These are phyloP conservation scores for Papilio xuthus DNA, from an alignment of 1,140 invertebrate genomes.

Conservation along the genomic window DNA sequence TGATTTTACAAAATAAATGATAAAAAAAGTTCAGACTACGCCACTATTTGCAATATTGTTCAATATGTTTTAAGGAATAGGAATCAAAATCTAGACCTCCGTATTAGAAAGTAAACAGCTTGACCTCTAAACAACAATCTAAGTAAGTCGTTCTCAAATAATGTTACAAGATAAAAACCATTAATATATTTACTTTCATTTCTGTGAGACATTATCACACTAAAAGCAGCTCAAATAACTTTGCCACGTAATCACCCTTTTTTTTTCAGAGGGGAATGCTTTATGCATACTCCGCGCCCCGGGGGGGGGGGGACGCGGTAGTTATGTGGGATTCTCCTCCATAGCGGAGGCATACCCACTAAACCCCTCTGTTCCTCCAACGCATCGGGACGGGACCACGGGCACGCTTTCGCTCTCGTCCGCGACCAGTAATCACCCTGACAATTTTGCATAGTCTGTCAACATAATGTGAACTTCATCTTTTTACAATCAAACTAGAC, in stretches of 20 bases:
- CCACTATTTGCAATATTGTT: neutral
- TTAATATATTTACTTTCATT: slow-evolving; percentile 4
- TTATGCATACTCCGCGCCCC: no score
- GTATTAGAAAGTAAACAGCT: slow-evolving; percentile 1
- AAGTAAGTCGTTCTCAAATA: neutral
- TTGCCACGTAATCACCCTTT: no score
- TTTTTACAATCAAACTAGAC: no score
- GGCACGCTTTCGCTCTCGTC: no score
- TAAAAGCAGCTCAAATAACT: neutral
- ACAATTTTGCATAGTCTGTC: neutral
- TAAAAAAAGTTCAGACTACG: neutral
- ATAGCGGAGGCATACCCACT: no score
- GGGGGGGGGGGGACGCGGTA: no score
- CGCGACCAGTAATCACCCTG: neutral
- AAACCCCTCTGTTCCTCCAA: no score
- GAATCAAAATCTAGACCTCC: slow-evolving; percentile 1
- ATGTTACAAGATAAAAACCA: neutral
- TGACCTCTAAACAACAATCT: slow-evolving; percentile 6
- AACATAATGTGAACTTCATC: neutral
- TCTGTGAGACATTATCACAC: neutral
- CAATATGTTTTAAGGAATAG: neutral
- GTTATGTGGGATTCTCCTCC: no score
- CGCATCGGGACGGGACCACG: no score
- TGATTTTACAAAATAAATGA: neutral
- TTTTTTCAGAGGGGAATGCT: no score